Evolutionary conservation across 2,113 vertebrate species (phyloP).

Genomic region (Gasterosteus nipponicus): DNA sequence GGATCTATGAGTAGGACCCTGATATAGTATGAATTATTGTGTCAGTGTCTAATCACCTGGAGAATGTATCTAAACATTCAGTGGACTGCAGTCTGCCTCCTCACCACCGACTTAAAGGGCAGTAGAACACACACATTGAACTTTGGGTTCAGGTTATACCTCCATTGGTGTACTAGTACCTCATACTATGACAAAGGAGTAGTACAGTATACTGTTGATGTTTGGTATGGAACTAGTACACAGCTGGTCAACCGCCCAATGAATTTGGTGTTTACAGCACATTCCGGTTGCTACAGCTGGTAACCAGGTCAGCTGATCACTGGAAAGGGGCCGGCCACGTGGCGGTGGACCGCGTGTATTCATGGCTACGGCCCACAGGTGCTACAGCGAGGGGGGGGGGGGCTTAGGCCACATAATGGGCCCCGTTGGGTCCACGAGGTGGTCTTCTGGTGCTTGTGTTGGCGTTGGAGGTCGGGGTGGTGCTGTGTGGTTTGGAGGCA

Average conservation of each 20-base stretch:
- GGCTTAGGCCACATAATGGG: slow-evolving; percentile 84
- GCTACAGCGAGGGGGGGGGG: background rate
- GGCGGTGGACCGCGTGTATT: slow-evolving; percentile 14
- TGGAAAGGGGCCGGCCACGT: background rate
- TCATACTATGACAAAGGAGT: too few species aligned
- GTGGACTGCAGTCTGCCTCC: too few species aligned
- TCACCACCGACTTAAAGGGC: background rate
- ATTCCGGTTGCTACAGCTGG: background rate
- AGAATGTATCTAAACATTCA: background rate
- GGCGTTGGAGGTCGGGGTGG: slow-evolving; percentile 42
- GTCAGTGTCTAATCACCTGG: background rate
- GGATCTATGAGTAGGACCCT: background rate
- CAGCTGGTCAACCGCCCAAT: background rate
- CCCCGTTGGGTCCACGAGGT: slow-evolving; percentile 68
- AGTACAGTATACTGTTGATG: too few species aligned
- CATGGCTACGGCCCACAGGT: background rate
- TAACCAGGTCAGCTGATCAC: background rate
- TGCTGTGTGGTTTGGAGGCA: slow-evolving; percentile 13
- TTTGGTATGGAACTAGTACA: background rate
- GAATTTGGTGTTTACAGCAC: background rate
- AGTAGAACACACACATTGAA: background rate
- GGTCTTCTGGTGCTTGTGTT: slow-evolving; percentile 70
- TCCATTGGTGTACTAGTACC: background rate
- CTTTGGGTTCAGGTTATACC: background rate
- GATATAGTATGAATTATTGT: background rate